A percentile compares a stretch with the other conserved stretches of the same genome.
Conservation (phyloP, 2,113 vertebrate species). For the Procavia capensis region DNA sequence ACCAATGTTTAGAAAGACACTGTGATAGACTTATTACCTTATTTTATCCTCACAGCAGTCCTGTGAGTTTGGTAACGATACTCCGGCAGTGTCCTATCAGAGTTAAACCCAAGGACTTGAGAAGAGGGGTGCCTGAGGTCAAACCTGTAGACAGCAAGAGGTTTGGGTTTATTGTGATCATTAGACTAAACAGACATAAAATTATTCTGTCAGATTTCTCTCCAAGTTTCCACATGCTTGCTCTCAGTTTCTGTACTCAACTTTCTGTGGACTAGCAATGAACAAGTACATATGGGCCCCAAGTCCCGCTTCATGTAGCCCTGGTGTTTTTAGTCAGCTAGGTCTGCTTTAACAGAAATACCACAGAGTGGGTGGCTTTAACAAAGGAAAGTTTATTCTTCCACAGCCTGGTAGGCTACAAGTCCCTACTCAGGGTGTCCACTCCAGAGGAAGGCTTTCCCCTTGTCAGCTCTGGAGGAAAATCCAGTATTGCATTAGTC, state of each 20-base stretch:
- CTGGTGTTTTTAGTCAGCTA: no score
- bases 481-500: no score
- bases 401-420: no score
- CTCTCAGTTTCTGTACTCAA: neutral
- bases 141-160: neutral
- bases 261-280: neutral
- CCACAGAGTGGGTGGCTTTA: no score
- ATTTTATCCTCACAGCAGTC: neutral
- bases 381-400: no score
- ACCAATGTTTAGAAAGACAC: neutral
- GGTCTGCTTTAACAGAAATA: no score
- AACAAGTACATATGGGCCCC: neutral
- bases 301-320: rapidly evolving
- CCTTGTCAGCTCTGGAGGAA: no score
- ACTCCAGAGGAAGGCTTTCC: no score
- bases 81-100: rapidly evolving
- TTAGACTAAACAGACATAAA: neutral
- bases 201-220: neutral
- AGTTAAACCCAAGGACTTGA: neutral
- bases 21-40: neutral
- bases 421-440: no score
- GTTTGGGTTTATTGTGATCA: neutral
- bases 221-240: neutral
- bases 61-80: no score
- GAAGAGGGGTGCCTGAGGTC: neutral